Conservation (phyloP, 92 coral and sea anemone species). For the Porites divaricata region DNA sequence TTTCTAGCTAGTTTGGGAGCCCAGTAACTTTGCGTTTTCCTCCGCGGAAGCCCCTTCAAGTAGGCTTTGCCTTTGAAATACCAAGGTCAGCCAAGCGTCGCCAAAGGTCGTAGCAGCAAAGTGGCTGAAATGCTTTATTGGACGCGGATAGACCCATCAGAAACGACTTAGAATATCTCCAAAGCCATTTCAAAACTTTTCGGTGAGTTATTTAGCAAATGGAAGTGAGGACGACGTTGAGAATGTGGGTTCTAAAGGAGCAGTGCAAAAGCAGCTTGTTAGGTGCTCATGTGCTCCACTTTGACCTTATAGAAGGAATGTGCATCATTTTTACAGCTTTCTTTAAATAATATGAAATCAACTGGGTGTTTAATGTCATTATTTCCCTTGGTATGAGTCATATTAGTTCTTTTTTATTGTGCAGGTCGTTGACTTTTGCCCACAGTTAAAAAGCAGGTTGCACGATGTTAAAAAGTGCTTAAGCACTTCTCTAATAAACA, state of each 20-base stretch:
- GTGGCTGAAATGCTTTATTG: not conserved
- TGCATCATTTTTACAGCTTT: too few relatives aligned
- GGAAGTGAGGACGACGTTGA: not conserved
- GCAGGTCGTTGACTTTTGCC: constrained; percentile 32
- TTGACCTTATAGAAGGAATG: too few relatives aligned
- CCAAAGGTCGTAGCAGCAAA: too few relatives aligned
- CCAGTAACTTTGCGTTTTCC: too few relatives aligned
- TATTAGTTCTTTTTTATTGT: not conserved
- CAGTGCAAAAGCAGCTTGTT: not conserved
- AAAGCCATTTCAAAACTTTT: not conserved
- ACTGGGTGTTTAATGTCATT: too few relatives aligned
- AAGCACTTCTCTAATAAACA: constrained; percentile 11
- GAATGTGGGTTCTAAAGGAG: not conserved
- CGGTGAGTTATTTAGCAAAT: not conserved
- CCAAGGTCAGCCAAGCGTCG: too few relatives aligned
- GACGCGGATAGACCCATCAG: not conserved
- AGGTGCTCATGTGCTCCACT: not conserved
- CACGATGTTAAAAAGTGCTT: constrained; percentile 8
- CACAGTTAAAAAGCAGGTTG: constrained; percentile 11
- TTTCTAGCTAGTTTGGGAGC: too few relatives aligned
- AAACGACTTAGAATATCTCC: not conserved
- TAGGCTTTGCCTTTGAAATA: too few relatives aligned
- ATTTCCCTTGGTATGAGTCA: too few relatives aligned
- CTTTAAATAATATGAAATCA: too few relatives aligned
- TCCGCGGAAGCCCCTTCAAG: too few relatives aligned